Percentiles rank a stretch among this genome's conserved stretches.
phyloP scores from a whole-genome alignment of 2,113 vertebrate species.

The Oncorhynchus nerka region DNA sequence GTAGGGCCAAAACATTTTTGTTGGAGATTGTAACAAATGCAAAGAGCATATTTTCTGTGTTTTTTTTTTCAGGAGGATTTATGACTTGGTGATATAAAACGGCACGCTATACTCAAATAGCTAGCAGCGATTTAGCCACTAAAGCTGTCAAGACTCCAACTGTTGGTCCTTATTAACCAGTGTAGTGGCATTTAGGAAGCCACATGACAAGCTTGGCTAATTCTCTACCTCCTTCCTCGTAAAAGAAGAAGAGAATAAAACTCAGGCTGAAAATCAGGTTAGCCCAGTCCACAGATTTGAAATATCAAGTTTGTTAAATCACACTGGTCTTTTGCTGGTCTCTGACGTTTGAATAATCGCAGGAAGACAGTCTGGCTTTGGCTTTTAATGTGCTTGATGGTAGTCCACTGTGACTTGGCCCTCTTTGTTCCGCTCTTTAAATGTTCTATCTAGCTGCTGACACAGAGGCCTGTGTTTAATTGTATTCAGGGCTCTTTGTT shows the following conservation, averaged over 20 bases:
- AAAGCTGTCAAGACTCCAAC: slow-evolving; percentile 37
- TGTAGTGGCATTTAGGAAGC: slow-evolving; percentile 33
- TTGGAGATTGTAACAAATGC: background rate
- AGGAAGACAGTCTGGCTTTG: background rate
- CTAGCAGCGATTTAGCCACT: slow-evolving; percentile 29
- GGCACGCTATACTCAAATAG: slow-evolving; percentile 11
- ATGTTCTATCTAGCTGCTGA: background rate
- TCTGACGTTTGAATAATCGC: background rate
- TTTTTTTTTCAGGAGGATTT: background rate
- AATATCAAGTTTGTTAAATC: slow-evolving; percentile 3
- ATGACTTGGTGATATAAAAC: background rate
- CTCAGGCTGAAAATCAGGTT: background rate
- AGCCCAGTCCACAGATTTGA: background rate
- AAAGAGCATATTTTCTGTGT: background rate
- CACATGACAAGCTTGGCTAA: slow-evolving; percentile 37
- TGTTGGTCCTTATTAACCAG: slow-evolving; percentile 43
- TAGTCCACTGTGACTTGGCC: background rate
- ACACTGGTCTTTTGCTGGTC: slow-evolving; percentile 22
- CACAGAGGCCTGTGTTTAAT: background rate
- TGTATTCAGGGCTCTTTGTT: background rate
- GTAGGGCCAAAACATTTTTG: no score
- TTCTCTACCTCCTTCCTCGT: slow-evolving; percentile 27
- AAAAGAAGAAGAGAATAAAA: background rate
- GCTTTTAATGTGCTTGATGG: background rate
- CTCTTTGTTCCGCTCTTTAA: background rate